A percentile compares a stretch with the other conserved stretches of the same genome.
Evolutionary conservation across 2,113 vertebrate genomes (phyloP).

Genomic region (Columbina picui): DNA sequence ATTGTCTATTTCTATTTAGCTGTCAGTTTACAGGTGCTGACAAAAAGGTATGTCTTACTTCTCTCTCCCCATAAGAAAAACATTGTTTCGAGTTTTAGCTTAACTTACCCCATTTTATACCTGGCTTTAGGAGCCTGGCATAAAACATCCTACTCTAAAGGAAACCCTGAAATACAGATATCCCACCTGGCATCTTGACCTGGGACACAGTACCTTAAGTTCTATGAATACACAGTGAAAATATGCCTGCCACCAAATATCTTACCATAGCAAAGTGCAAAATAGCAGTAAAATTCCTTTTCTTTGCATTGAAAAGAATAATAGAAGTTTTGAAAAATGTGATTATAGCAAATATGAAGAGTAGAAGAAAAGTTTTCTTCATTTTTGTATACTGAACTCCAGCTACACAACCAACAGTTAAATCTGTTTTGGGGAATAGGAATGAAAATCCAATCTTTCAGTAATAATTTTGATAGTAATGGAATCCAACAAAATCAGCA

Average conservation of each 20-base stretch:
- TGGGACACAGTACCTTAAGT: neutral
- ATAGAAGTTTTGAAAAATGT: neutral
- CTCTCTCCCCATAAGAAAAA: neutral
- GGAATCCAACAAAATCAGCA: neutral
- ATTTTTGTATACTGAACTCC: neutral
- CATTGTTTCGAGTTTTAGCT: neutral
- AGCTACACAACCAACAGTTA: neutral
- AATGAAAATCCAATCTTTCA: neutral
- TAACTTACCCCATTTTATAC: neutral
- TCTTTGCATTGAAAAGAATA: neutral
- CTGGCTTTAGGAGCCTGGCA: neutral
- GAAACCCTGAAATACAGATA: neutral
- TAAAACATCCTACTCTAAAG: neutral
- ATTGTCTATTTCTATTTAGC: conserved; percentile 14
- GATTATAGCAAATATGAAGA: neutral
- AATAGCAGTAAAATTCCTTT: neutral
- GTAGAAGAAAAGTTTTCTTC: neutral
- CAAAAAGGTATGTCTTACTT: neutral
- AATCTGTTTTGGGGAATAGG: neutral
- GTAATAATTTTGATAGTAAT: neutral
- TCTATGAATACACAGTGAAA: neutral
- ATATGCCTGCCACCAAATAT: neutral
- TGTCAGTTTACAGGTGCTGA: conserved; percentile 16
- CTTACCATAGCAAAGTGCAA: neutral
- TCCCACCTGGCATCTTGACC: neutral